Evolutionary conservation across 1,140 invertebrate species (phyloP), one percentile per base, ranked within the genome.

Genomic region (Drosophila ambigua): DNA sequence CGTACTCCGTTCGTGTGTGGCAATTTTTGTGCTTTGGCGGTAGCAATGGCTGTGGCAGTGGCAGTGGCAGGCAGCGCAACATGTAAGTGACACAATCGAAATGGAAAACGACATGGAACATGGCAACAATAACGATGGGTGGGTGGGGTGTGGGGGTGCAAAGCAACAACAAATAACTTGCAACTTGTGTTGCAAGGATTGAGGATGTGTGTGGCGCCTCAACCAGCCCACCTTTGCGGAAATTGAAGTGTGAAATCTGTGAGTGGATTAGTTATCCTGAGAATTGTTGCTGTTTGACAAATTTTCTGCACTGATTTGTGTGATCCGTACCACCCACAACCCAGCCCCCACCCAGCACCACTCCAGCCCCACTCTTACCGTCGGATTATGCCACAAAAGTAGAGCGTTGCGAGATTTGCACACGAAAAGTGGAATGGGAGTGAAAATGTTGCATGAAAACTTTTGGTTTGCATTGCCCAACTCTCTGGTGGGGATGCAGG

Each of bases 41-140:
- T 20, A 15, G 24, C 15, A 3, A 24, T 24, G 23, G 23, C 23
- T 8, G 23, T n/a, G 11, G 53, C 23, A 45, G 24, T 61, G 53
- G 49, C 50, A 28, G 45, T 28, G 28, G 28, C 28, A 31, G 7
- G 66, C 64, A 64, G 73, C 74, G 82, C 68, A 78, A 78, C 82
- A 82, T 85, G 81, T 85, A 87, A 82, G 58, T 85, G 81, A 85
- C 81, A 85, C 81, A 87, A 87, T 85, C 79, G 81, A 87, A 85
- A 85, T 85, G 82, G 78, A 82, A 85, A 85, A 81, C 82, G 81
- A 78, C 81, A 78, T 87, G 81, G 64, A 77, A 85, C 69, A 81
- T 77, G 61, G 66, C 76, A 78, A 79, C 74, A 72, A 83, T 67
- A 81, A 73, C 55, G 66, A 39, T 39, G 35, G 35, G 31, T 39